Evolutionary conservation across 1,140 invertebrate species (phyloP), one percentile per base, ranked within the genome.

Genomic region (Drosophila micromelanica): DNA sequence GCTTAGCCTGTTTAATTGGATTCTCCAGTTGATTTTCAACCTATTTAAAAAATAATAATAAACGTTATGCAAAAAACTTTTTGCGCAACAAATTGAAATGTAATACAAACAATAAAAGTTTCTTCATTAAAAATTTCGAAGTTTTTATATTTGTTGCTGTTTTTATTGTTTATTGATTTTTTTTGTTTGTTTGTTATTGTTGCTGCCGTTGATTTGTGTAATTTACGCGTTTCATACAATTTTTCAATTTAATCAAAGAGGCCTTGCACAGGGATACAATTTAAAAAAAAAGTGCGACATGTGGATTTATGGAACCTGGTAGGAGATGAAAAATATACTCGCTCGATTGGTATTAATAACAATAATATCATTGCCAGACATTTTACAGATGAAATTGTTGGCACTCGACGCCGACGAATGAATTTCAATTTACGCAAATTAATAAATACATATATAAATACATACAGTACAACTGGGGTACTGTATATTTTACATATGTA

Each of bases 121-220:
- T 42, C 20, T 30, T 37, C 76, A 72, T 79, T 76, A 65, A 59
- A 84, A 84, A 84, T 76, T 80, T 84, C 56, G 3, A 2, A 51
- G 9, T 42, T 71, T 62, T 27, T 4, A 27, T 35, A 11, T 46
- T 35, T 37, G 13, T 43, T 59, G 32, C n/a, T 17, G 0, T 30
- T 3, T 48, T 37, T 37, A 7, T 37, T n/a, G 48, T 27, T 32
- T 61, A 38, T 6, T 61, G 17, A 7, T n/a, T n/a, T n/a, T 17
- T 64, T 30, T 37, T 65, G 30, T 2, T 23, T 23, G 20, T 23
- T 65, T 67, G 54, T 52, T 65, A 38, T 73, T 65, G 48, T 55
- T 63, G 51, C 42, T 45, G 61, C 48, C 64, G 80, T 80, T 85
- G 81, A 85, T 86, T 85, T 85, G 74, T 81, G 78, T 85, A 86